Base-by-base conservation (phyloP, 2,888 invertebrate genomes). In the Perizoma flavofasciatum region DNA sequence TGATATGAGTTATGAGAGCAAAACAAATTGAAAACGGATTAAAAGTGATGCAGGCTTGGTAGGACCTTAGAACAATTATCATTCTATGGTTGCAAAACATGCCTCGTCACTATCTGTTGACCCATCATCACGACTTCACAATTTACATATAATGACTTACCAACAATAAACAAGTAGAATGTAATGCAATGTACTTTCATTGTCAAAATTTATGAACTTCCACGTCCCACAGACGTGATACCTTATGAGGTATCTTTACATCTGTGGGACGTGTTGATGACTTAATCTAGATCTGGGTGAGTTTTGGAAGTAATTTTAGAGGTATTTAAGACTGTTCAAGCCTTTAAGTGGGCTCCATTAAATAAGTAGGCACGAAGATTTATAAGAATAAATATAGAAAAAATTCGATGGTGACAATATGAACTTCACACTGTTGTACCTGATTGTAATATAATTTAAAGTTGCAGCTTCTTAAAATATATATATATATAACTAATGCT, bases 131-230 rank as follows among this genome's bases (percentile, higher is more conserved):
- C 92, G 92, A 91, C 87, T 84, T 72, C 73, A 80, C 89, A 82
- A 91, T 92, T 92, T 91, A 89, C 91, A 90, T 90, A 89, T 91
- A 92, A 91, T 91, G 89, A 90, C 86, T 89, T 84, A 85, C 84
- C 86, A 88, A 90, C 90, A 86, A 87, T 88, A 89, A 86, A 89
- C 88, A 83, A 88, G 83, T 50, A 57, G 46, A 57, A 61, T 53
- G 44, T 75, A 82, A 88, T 68, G 73, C 78, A 84, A 79, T 78
- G 79, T 79, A 72, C 78, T 82, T 79, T 76, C 68, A 70, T 62
- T 71, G 62, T 75, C 73, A 77, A 72, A 70, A 69, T 55, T 67
- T 52, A 68, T 72, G 59, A 58, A 63, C 65, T 68, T 67, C 72
- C 70, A 71, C 69, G 69, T 71, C 67, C 22, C 22, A 22, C 22